Evolutionary conservation across 2,797 vertebrate species (phyloP).

Genomic region (Adelosebastes latens): DNA sequence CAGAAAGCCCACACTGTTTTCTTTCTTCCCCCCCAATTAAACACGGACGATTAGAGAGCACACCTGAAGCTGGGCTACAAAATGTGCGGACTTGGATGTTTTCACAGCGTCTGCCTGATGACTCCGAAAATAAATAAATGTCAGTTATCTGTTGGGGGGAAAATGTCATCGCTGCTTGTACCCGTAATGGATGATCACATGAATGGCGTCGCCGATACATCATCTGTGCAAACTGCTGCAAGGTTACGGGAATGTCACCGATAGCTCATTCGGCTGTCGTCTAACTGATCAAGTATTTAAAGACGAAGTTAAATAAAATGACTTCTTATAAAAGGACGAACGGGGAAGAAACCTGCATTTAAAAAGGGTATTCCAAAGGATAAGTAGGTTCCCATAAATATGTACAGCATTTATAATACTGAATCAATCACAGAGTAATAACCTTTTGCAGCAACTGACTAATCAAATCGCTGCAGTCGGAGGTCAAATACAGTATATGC

Average conservation of each 20-base stretch:
- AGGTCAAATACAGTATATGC: conserved; percentile 34
- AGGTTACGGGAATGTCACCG: conserved; percentile 39
- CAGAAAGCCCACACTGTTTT: background rate
- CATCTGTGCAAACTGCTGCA: conserved; percentile 22
- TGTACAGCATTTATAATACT: background rate
- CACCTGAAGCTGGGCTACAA: conserved; percentile 58
- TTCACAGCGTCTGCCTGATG: conserved; percentile 57
- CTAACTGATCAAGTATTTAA: background rate
- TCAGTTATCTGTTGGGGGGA: conserved; percentile 60
- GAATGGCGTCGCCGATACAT: conserved; percentile 18
- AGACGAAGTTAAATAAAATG: background rate
- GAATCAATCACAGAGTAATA: conserved; percentile 21
- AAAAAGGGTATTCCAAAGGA: background rate
- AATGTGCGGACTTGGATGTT: conserved; percentile 42
- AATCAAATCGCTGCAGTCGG: conserved; percentile 45
- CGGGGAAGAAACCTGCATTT: no score
- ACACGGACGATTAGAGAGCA: conserved; percentile 63
- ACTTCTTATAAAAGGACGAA: background rate
- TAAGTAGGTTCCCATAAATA: conserved; percentile 10
- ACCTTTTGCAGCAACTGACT: conserved; percentile 20
- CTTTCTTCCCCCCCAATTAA: conserved; percentile 48
- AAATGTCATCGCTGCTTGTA: conserved; percentile 49
- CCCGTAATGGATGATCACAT: conserved; percentile 30
- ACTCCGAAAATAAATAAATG: conserved; percentile 70
- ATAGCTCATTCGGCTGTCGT: background rate